Percentiles rank a stretch among this genome's conserved stretches.
Conservation (phyloP, 2,888 invertebrate species). For the Argyra leucocephala region DNA sequence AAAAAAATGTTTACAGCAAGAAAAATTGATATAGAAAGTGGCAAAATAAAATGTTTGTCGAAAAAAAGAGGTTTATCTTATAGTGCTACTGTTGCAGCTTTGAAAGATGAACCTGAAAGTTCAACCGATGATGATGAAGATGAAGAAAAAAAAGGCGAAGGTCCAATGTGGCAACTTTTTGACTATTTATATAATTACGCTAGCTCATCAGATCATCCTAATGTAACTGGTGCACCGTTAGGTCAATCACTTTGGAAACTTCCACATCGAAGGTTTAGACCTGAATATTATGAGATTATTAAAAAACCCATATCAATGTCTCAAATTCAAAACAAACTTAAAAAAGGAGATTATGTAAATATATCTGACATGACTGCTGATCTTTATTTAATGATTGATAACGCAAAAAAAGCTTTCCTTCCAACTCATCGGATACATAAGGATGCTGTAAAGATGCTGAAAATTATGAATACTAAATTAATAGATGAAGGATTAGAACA, state of each 20-base stretch:
- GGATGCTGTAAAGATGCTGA: conserved; percentile 75
- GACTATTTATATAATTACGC: conserved; percentile 66
- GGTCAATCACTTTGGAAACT: conserved; percentile 89
- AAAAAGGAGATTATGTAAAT: conserved; percentile 70
- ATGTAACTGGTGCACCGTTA: conserved; percentile 60
- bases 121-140: conserved; percentile 56
- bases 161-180: conserved; percentile 84
- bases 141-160: conserved; percentile 50
- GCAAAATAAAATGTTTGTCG: conserved; percentile 53
- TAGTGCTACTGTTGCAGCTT: conserved; percentile 30
- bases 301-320: conserved; percentile 89
- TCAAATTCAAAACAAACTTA: conserved; percentile 79
- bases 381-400: conserved; percentile 92
- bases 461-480: conserved; percentile 72
- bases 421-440: conserved; percentile 72
- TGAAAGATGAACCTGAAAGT: conserved; percentile 54
- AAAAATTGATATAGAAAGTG: conserved; percentile 64
- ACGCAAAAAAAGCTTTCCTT: conserved; percentile 84
- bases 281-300: conserved; percentile 96
- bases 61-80: conserved; percentile 56
- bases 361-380: conserved; percentile 85
- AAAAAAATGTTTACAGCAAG: conserved; percentile 64
- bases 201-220: conserved; percentile 46
- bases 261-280: conserved; percentile 82
- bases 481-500: conserved; percentile 31